Evolutionary conservation across 2,113 vertebrate genomes (phyloP).

Genomic region (Notarius lentiginosus): DNA sequence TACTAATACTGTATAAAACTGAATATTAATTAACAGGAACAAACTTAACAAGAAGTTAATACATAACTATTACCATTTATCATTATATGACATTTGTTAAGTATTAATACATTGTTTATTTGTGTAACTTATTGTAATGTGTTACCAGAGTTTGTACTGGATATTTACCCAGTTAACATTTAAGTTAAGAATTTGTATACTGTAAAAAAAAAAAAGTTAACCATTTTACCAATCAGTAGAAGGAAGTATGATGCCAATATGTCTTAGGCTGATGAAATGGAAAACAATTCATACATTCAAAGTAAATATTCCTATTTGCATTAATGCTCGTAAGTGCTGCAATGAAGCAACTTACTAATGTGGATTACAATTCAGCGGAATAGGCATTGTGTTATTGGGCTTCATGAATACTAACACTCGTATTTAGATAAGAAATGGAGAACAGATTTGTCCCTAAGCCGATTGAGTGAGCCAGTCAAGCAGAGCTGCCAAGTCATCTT

Average conservation of each 20-base stretch:
- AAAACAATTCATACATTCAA: background rate
- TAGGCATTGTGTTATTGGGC: conserved; percentile 20
- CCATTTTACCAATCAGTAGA: background rate
- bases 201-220: background rate
- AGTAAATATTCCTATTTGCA: background rate
- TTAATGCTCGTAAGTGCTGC: conserved; percentile 5
- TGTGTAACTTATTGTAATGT: background rate
- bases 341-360: background rate
- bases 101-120: background rate
- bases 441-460: conserved; percentile 46
- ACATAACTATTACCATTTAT: background rate
- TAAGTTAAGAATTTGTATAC: background rate
- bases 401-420: conserved; percentile 36
- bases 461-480: conserved; percentile 35
- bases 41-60: background rate
- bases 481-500: conserved; percentile 44
- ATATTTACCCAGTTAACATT: background rate
- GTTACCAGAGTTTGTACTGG: background rate
- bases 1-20: background rate
- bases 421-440: conserved; percentile 35
- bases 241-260: background rate
- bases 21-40: background rate
- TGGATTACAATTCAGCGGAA: conserved; percentile 14
- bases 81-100: no score
- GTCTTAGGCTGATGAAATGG: background rate